Conservation (phyloP, 2,797 vertebrate species). For the Selene dorsalis region DNA sequence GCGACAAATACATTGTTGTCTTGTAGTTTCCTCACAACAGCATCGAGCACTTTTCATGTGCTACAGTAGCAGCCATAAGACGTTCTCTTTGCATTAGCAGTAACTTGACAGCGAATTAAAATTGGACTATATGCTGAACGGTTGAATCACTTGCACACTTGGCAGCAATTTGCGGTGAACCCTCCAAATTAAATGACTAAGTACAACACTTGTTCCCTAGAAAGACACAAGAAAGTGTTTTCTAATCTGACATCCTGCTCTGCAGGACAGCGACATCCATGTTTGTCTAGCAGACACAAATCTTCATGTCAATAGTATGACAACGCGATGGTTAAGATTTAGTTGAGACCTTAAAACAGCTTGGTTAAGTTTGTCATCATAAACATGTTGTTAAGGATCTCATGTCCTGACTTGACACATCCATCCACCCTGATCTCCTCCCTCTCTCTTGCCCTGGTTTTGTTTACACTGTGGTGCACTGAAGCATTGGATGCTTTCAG, state of each 20-base stretch:
- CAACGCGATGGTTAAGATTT: background rate
- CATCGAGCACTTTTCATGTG: background rate
- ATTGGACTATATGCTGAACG: background rate
- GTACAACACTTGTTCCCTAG: background rate
- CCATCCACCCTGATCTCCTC: slow-evolving; percentile 25
- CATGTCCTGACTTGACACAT: slow-evolving; percentile 7
- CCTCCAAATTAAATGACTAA: background rate
- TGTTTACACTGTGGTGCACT: slow-evolving; percentile 13
- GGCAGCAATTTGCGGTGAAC: background rate
- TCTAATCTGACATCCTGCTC: background rate
- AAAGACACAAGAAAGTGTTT: background rate
- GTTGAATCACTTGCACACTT: no score
- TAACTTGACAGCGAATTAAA: background rate
- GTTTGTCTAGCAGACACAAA: background rate
- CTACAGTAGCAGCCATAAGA: background rate
- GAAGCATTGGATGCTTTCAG: slow-evolving; percentile 17
- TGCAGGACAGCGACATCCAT: background rate
- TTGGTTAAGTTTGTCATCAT: background rate
- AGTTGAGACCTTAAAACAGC: background rate
- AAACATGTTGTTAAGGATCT: no score
- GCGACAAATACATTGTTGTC: background rate
- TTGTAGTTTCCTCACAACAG: background rate
- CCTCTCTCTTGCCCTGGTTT: slow-evolving; percentile 36
- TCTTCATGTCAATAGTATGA: background rate
- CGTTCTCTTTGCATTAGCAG: background rate